These are phyloP conservation scores for Stenoptilia bipunctidactyla DNA, from an alignment of 2,888 invertebrate genomes.

Conservation along the genomic window DNA sequence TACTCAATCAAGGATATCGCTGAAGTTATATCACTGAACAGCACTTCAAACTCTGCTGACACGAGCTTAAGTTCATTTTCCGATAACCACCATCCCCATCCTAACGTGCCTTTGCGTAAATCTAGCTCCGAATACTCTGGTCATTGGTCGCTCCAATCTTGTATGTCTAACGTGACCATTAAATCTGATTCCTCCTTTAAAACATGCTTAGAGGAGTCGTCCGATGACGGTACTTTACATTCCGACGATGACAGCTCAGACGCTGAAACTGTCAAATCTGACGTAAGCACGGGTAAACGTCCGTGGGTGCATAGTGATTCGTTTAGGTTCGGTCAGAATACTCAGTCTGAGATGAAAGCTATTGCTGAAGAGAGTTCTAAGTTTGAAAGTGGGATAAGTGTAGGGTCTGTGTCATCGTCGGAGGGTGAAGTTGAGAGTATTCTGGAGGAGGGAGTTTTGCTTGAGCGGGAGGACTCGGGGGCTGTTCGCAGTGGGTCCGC, in stretches of 20 bases:
- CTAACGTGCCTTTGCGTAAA: constrained; percentile 43
- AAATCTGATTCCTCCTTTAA: constrained; percentile 52
- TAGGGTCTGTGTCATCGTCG: constrained; percentile 48
- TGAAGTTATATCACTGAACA: constrained; percentile 49
- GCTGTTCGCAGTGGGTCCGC: constrained; percentile 68
- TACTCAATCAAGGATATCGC: constrained; percentile 58
- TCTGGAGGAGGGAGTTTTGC: constrained; percentile 59
- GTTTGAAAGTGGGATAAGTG: constrained; percentile 52
- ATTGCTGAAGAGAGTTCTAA: constrained; percentile 44
- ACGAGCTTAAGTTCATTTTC: constrained; percentile 45
- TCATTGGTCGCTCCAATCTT: constrained; percentile 54
- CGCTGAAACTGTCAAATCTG: constrained; percentile 54
- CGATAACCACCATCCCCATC: constrained; percentile 24
- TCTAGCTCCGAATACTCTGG: constrained; percentile 58
- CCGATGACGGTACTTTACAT: constrained; percentile 50
- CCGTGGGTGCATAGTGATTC: constrained; percentile 63
- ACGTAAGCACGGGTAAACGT: constrained; percentile 42
- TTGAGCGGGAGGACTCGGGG: constrained; percentile 59
- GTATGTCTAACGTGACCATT: constrained; percentile 52
- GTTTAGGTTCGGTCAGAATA: constrained; percentile 42
- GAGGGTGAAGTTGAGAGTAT: constrained; percentile 46
- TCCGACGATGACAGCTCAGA: constrained; percentile 49
- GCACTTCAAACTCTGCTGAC: constrained; percentile 41
- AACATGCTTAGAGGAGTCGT: constrained; percentile 52
- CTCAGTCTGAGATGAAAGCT: constrained; percentile 31